Base-by-base conservation (phyloP, 2,797 vertebrate species). In the Smutsia gigantea region DNA sequence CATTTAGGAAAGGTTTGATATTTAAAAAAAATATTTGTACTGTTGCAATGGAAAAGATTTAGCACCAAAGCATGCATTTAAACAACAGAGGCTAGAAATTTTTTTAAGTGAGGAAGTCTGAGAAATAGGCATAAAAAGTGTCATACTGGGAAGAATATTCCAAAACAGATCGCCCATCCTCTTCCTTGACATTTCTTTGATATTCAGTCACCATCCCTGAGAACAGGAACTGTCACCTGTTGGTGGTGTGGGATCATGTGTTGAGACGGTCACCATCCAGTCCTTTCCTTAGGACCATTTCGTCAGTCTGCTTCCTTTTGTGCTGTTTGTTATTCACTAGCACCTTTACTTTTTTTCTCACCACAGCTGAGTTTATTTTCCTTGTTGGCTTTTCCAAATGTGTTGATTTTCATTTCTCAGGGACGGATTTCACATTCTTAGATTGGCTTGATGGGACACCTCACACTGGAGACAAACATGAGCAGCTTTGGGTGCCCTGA, bases 351-450 rank as follows among this genome's bases (percentile, higher is more conserved):
- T 66, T 49, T 69, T 57, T 46, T 31, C 51, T 87, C 71, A 8
- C 84, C 34, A 59, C 21, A 21, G 72, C 71, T 55, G 84, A n/a
- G n/a, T 84, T 86, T 90, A n/a, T 93, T 84, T 93, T 84, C 46
- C 46, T 53, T 81, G 37, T 29, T 88, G 64, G 42, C 69, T 34
- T 14, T 83, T 31, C 27, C 63, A 37, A 63, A 42, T 18, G 63
- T 17, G 4, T 31, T 64, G 11, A 15, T 34, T 31, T 93, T 63
- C 14, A 6, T 74, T 63, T 39, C 11, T 69, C 39, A 19, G 39
- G 53, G 7, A 31, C 78, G 27, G 42, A 23, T 66, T 74, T 85
- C 57, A 7, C 53, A 51, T 82, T 78, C 71, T 85, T 46, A 18
- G 51, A 2, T 17, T 39, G 68, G 27, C 31, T 90, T 85, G 19